phyloP scores from a whole-genome alignment of 1,140 invertebrate species.

The Globodera rostochiensis region DNA sequence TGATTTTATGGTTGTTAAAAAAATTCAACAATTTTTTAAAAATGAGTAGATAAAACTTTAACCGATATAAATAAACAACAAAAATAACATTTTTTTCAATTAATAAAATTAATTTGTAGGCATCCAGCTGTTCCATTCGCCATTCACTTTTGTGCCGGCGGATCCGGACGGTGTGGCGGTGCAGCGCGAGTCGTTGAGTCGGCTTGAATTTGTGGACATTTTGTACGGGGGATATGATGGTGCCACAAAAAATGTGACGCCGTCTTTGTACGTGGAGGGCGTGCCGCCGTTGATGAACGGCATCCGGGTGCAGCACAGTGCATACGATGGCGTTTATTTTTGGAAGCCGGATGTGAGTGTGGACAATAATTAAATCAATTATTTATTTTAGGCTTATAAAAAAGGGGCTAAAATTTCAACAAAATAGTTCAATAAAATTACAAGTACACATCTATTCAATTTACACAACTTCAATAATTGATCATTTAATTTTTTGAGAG shows the following conservation, averaged over 20 bases:
- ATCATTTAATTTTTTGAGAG: too few species aligned
- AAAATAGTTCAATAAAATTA: too few species aligned
- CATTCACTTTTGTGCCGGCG: conserved; percentile 57
- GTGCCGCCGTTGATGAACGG: conserved; percentile 66
- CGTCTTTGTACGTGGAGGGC: conserved; percentile 63
- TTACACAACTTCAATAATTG: too few species aligned
- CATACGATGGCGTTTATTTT: conserved; percentile 60
- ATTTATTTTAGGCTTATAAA: too few species aligned
- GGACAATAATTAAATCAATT: background rate
- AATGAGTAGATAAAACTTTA: too few species aligned
- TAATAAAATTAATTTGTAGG: conserved; percentile 24
- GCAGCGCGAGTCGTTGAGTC: conserved; percentile 56
- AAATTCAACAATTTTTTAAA: too few species aligned
- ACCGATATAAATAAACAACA: too few species aligned
- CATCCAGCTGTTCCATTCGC: conserved; percentile 59
- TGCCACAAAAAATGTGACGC: conserved; percentile 56
- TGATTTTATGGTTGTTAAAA: too few species aligned
- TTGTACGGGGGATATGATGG: conserved; percentile 64
- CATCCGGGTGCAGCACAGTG: conserved; percentile 57
- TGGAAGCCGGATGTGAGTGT: conserved; percentile 43
- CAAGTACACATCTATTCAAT: too few species aligned
- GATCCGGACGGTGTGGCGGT: conserved; percentile 60
- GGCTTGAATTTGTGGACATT: conserved; percentile 63
- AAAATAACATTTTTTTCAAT: too few species aligned
- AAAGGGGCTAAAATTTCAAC: too few species aligned